These are phyloP conservation scores for Odontomyia ornata DNA, from an alignment of 2,888 invertebrate genomes.

Conservation along the genomic window DNA sequence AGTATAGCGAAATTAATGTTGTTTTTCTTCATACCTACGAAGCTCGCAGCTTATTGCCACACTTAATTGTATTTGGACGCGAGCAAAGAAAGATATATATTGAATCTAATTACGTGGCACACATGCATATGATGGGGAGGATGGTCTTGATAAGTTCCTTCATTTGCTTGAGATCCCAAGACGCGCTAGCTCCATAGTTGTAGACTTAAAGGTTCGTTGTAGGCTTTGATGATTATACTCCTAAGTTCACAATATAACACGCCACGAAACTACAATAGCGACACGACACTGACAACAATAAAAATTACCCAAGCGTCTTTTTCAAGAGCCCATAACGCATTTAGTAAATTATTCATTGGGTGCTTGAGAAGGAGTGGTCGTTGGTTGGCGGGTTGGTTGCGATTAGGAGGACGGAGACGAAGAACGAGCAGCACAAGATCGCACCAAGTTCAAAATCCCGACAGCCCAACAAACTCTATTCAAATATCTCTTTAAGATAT, in stretches of 20 bases:
- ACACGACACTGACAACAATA: slow-evolving; percentile 36
- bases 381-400: too few species aligned
- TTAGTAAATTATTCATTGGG: slow-evolving; percentile 40
- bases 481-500: slow-evolving; percentile 26
- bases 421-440: neutral
- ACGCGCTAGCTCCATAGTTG: neutral
- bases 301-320: slow-evolving; percentile 33
- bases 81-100: slow-evolving; percentile 19
- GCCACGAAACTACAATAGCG: slow-evolving; percentile 10
- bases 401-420: too few species aligned
- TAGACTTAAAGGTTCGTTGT: too few species aligned
- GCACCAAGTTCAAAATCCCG: slow-evolving; percentile 24
- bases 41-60: slow-evolving; percentile 32
- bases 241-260: slow-evolving; percentile 30
- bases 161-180: too few species aligned
- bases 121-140: slow-evolving; percentile 5
- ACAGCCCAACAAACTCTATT: slow-evolving; percentile 26
- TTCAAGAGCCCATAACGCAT: slow-evolving; percentile 10
- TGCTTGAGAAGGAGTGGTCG: neutral
- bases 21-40: slow-evolving; percentile 23
- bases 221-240: too few species aligned
- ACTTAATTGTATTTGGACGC: slow-evolving; percentile 38
- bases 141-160: too few species aligned
- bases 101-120: slow-evolving; percentile 43
- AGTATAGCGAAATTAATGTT: slow-evolving; percentile 31